Base-by-base conservation (phyloP, 2,113 vertebrate species). In the Azemiops feae region DNA sequence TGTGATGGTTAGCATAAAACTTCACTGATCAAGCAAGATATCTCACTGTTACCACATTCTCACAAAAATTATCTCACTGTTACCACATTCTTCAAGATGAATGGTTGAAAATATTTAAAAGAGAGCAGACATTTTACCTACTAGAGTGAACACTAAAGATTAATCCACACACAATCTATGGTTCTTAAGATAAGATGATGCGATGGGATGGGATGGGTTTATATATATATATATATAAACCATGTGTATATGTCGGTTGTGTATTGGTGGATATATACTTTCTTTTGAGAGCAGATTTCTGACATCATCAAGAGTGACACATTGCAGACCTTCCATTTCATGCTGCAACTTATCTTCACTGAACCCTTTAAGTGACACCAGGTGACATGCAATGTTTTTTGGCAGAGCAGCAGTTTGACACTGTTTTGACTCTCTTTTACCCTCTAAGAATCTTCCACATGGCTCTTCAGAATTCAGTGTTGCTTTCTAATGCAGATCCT, bases 361-460 rank as follows among this genome's bases (percentile, higher is more conserved):
- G 14, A 0, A 7, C 0, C 45, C 60, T 92, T 89, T 93, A 92
- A 55, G 74, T 92, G 74, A 22, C 88, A 91, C 93, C 89, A 92
- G 0, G 0, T 50, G 85, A 74, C 9, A 4, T 93, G 94, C 85
- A 60, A n/a, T 58, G 89, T 39, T 34, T 95, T 91, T 94, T 89
- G 81, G 57, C 89, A 58, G 87, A 96, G 95, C 89, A 97, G 92
- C 12, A 90, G 30, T 45, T 94, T 97, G 96, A 97, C 0, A 93
- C 58, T 97, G 96, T 97, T 97, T 97, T 97, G 97, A 97, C 96
- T 97, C 91, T 53, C 94, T 91, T 97, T 92, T 81, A 91, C 39
- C 69, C 95, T 96, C 93, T 96, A 91, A 69, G 92, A 97, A 93
- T 95, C 96, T 97, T 95, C 96, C 96, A 96, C 96, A 90, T 81